These are phyloP conservation scores for Aleiodes sp. DNA, from an alignment of 1,140 invertebrate species.

Conservation along the genomic window DNA sequence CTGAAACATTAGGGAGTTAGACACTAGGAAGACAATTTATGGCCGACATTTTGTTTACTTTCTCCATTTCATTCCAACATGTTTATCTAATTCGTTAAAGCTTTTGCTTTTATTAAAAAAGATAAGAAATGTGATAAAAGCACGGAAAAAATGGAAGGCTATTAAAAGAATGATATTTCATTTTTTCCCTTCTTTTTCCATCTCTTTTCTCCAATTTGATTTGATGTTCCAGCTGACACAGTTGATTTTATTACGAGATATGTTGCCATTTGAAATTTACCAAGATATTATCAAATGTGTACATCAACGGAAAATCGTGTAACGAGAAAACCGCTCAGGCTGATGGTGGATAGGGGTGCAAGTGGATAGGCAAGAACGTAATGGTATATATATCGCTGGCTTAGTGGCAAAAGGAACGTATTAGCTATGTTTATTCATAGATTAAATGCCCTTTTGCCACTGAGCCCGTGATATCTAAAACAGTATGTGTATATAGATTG, in stretches of 20 bases:
- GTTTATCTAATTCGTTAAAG: not conserved
- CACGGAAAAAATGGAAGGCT: too few relatives aligned
- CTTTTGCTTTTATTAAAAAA: not conserved
- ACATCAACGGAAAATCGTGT: not conserved
- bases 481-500: not conserved
- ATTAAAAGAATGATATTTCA: too few relatives aligned
- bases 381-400: too few relatives aligned
- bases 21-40: not conserved
- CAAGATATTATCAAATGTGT: not conserved
- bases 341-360: not conserved
- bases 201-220: not conserved
- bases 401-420: too few relatives aligned
- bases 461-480: too few relatives aligned
- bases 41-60: too few relatives aligned
- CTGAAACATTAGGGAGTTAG: not conserved
- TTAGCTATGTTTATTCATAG: too few relatives aligned
- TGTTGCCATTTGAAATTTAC: not conserved
- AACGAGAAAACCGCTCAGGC: not conserved
- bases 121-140: too few relatives aligned
- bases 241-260: not conserved
- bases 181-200: not conserved
- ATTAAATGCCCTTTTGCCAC: too few relatives aligned
- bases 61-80: not conserved
- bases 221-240: not conserved
- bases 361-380: not conserved